Base-by-base conservation (phyloP, 2,113 vertebrate species). In the Solea senegalensis region DNA sequence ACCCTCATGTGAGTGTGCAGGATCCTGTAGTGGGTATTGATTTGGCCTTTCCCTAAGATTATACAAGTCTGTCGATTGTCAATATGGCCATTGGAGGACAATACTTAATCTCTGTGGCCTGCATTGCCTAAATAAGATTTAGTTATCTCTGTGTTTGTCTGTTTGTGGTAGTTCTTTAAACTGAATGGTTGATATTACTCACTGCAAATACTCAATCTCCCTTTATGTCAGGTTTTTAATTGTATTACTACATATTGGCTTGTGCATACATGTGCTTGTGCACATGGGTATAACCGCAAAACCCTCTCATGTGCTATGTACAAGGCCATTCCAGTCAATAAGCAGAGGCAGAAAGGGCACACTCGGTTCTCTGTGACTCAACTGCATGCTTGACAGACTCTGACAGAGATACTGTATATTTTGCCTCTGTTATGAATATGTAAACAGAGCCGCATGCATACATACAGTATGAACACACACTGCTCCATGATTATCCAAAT, bases 21-120 rank as follows among this genome's bases (percentile, higher is more conserved):
- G 76, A 78, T 71, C 58, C 66, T 77, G 51, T 15, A 51, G 63
- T 77, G 49, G 76, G 75, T 85, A 87, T 90, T 77, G 83, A 90
- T 88, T 85, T 66, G 74, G 69, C 65, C 77, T 84, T 84, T 74
- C 64, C 63, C 49, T 81, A 56, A 62, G 84, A 90, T 90, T 84
- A 85, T 78, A 78, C 41, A 67, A 74, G 66, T 81, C 71, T 67
- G 80, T 49, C 39, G 65, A 64, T 82, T 74, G 73, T 84, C 78
- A 81, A 77, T 86, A 72, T 74, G 64, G 52, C 73, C 60, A 65
- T 50, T 67, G 70, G 65, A 75, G 67, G 74, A 75, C 69, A 55
- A 77, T 75, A 34, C 65, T 78, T 82, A 80, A 85, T 77, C 83
- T 80, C 60, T 55, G 50, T 69, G 70, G 81, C 78, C 60, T 51